Evolutionary conservation across 2,888 invertebrate species (phyloP).

Genomic region (Platycnemis pennipes): DNA sequence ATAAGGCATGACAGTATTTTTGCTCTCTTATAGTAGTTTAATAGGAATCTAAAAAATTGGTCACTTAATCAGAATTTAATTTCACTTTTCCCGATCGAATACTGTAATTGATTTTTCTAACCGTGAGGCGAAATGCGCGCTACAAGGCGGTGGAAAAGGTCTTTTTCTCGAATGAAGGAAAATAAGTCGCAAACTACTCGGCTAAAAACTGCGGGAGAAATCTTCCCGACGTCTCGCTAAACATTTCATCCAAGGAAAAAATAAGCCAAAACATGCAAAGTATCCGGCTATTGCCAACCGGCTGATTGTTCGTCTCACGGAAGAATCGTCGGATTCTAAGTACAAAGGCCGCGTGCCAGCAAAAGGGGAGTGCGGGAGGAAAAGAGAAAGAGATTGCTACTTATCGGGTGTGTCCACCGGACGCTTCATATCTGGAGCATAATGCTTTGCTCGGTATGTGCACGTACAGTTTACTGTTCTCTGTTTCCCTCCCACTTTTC

Average conservation of each 20-base stretch:
- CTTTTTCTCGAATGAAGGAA: background rate
- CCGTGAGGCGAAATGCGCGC: background rate
- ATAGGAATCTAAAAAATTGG: no score
- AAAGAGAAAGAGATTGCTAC: background rate
- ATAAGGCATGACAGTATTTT: no score
- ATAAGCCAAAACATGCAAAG: background rate
- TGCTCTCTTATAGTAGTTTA: no score
- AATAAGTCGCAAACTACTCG: background rate
- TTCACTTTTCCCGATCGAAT: no score
- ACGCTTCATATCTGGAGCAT: background rate
- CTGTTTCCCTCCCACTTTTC: background rate
- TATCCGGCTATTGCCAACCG: background rate
- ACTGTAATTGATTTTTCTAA: no score
- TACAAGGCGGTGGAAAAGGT: background rate
- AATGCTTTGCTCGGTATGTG: background rate
- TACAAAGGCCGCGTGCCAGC: background rate
- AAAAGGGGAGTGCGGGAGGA: background rate
- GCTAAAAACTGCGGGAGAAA: background rate
- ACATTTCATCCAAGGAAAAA: background rate
- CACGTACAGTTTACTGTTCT: background rate
- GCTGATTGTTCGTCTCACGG: background rate
- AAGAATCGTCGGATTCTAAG: background rate
- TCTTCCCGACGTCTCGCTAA: background rate
- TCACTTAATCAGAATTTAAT: no score
- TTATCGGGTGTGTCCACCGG: conserved; percentile 24